These are phyloP conservation scores for Diglossa cyanea DNA, from an alignment of 2,797 vertebrate species.

Conservation along the genomic window DNA sequence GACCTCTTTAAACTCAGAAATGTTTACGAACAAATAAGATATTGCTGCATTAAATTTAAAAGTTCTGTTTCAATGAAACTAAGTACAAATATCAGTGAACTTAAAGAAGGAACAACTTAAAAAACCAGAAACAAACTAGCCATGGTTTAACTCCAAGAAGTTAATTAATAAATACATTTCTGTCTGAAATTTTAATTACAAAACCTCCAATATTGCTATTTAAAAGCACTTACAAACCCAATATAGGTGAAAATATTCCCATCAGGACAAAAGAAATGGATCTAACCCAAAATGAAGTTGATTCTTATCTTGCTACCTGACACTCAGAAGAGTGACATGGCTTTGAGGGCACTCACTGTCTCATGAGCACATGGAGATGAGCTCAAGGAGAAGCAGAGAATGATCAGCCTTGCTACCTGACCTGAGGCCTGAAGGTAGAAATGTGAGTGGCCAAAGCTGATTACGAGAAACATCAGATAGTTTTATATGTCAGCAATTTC, in stretches of 20 bases:
- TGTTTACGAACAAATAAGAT: background rate
- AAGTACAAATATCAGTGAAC: background rate
- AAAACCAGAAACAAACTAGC: rapidly evolving
- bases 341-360: background rate
- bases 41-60: background rate
- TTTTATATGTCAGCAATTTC: background rate
- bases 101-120: background rate
- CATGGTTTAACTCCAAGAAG: background rate
- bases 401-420: background rate
- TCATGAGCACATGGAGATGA: rapidly evolving
- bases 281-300: background rate
- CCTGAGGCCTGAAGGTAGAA: background rate
- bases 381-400: background rate
- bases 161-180: background rate
- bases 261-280: background rate
- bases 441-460: background rate
- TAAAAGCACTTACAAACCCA: background rate
- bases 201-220: background rate
- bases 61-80: background rate
- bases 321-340: rapidly evolving
- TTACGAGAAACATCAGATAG: background rate
- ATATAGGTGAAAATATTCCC: background rate
- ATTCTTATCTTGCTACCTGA: background rate
- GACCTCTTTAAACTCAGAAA: background rate
- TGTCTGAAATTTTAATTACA: background rate